Conservation (phyloP, 2,888 invertebrate species). For the Perizoma affinitatum region DNA sequence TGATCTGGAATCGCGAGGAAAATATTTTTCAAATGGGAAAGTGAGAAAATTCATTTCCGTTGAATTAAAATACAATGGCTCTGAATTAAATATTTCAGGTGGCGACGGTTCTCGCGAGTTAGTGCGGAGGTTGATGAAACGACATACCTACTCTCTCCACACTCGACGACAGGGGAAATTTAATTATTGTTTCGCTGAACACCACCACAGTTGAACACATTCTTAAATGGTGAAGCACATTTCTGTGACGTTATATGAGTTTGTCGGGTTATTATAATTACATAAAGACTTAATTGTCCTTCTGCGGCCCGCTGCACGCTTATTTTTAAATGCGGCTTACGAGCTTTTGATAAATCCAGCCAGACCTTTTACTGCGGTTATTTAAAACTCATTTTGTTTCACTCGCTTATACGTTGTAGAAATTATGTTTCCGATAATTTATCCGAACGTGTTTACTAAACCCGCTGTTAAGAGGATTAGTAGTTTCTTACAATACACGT, state of each 20-base stretch:
- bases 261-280: conserved; percentile 71
- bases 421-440: conserved; percentile 24
- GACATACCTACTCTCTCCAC: conserved; percentile 59
- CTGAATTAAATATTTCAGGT: conserved; percentile 79
- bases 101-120: conserved; percentile 64
- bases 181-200: conserved; percentile 76
- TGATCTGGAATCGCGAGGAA: conserved; percentile 11
- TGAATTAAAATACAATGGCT: conserved; percentile 65
- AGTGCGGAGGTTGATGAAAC: conserved; percentile 74
- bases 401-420: conserved; percentile 2
- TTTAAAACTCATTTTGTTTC: conserved; percentile 18
- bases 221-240: conserved; percentile 72
- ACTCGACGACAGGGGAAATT: conserved; percentile 72
- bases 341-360: conserved; percentile 27
- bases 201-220: conserved; percentile 70
- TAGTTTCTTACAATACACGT: conserved; percentile 10
- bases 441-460: conserved; percentile 25
- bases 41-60: conserved; percentile 67
- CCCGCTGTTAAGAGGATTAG: conserved; percentile 23
- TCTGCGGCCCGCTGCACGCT: conserved; percentile 25
- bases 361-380: conserved; percentile 13
- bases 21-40: conserved; percentile 29
- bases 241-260: conserved; percentile 73
- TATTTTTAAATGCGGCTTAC: conserved; percentile 30
- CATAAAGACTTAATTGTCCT: conserved; percentile 47